Base-by-base conservation (phyloP, 2,797 vertebrate genomes). In the Heteromormyrus szaboi region DNA sequence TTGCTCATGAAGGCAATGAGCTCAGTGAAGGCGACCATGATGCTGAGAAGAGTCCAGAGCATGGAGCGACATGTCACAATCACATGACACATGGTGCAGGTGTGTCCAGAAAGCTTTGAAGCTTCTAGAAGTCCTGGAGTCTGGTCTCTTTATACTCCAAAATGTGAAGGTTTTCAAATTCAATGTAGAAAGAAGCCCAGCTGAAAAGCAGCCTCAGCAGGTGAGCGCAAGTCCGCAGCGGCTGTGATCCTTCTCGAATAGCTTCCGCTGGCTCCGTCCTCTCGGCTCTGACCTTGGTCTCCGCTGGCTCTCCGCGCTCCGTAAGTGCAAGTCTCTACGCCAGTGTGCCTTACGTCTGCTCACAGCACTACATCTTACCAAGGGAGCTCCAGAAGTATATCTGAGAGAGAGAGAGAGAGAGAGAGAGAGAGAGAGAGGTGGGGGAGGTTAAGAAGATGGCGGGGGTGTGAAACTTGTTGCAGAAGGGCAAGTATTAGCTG, bases 1-100 rank as follows among this genome's bases (percentile, higher is more conserved):
- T 97, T 96, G 9, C 98, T 99, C 97, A 99, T 98, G 95, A 99
- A 99, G 92, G 98, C 98, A 0, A 99, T 97, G 92, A 99, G 97
- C 92, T 99, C 97, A 0, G 97, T 97, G 0, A 99, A 98, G 0
- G 98, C 98, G 50, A 98, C 97, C 76, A 98, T 96, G 2, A 99
- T 99, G 87, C 98, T 99, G 94, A 99, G 95, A 89, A 99, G 96
- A 83, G 98, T 99, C 98, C 98, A 99, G 17, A 99, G 97, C 98
- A 99, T 99, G 0, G 98, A 99, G 93, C 98, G 98, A 91, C 98
- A 99, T 56, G 84, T 53, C 84, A 86, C 84, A 8, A 56, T 53
- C 48, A 53, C 84, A 56, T 86, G 84, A 56, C 51, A 86, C 81
- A 84, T 84, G 81, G 81, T 37, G 84, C 14, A 4, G 51, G 50